These are phyloP conservation scores for Marronus borbonicus DNA, from an alignment of 2,888 invertebrate species.

Conservation along the genomic window DNA sequence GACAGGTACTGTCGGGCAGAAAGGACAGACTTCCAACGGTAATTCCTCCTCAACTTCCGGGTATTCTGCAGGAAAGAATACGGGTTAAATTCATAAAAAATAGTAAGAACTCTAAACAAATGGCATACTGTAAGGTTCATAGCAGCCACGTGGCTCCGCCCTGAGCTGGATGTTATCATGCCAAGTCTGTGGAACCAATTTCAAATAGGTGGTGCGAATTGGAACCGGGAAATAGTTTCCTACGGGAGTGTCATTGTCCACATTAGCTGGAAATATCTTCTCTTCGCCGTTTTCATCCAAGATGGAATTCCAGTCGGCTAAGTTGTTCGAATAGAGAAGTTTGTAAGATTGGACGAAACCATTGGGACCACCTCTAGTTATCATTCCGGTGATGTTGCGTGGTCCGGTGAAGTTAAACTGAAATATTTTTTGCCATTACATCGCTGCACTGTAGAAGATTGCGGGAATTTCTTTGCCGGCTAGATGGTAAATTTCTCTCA, in stretches of 20 bases:
- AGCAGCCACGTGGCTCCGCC: slow-evolving; percentile 86
- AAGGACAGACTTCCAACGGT: slow-evolving; percentile 66
- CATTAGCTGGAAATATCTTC: slow-evolving; percentile 82
- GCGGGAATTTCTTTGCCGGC: no score
- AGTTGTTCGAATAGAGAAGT: slow-evolving; percentile 82
- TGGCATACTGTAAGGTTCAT: slow-evolving; percentile 78
- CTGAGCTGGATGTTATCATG: slow-evolving; percentile 81
- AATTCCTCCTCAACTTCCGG: neutral
- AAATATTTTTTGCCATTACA: slow-evolving; percentile 48
- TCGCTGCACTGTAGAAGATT: no score
- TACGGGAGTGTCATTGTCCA: slow-evolving; percentile 76
- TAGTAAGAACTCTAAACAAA: neutral
- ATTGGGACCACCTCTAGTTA: slow-evolving; percentile 80
- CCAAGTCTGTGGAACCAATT: slow-evolving; percentile 83
- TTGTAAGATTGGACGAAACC: slow-evolving; percentile 85
- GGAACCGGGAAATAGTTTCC: slow-evolving; percentile 81
- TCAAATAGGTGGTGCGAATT: slow-evolving; percentile 80
- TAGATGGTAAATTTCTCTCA: no score
- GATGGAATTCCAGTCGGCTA: slow-evolving; percentile 80
- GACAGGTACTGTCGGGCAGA: slow-evolving; percentile 73
- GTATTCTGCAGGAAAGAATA: neutral
- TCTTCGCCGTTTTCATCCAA: slow-evolving; percentile 73
- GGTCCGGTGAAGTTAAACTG: slow-evolving; percentile 85
- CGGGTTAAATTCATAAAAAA: neutral
- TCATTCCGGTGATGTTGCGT: slow-evolving; percentile 84